Evolutionary conservation across 2,888 invertebrate genomes (phyloP).

Genomic region (Caenorhabditis angaria): DNA sequence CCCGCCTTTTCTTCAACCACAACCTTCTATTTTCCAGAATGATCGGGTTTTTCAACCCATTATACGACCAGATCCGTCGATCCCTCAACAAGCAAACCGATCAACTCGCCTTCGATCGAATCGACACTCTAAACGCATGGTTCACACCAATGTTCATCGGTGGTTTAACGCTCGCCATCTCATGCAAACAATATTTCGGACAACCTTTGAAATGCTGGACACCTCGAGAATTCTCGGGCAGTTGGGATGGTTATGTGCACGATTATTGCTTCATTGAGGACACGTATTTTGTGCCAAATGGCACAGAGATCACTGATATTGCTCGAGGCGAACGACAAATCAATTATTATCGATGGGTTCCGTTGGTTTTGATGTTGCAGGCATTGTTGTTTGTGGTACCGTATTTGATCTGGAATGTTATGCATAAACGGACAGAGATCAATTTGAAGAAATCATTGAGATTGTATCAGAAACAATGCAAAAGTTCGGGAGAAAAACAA

Average conservation of each 20-base stretch:
- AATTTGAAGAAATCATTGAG: conserved; percentile 26
- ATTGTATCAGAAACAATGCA: conserved; percentile 21
- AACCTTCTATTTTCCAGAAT: no score
- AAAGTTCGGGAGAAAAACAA: conserved; percentile 13
- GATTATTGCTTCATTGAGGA: conserved; percentile 43
- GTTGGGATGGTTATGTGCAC: conserved; percentile 43
- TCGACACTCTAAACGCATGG: conserved; percentile 38
- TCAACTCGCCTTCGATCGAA: conserved; percentile 36
- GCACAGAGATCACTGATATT: conserved; percentile 30
- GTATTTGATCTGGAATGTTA: conserved; percentile 31
- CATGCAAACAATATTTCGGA: conserved; percentile 40
- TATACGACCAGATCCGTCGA: conserved; percentile 28
- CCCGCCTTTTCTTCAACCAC: no score
- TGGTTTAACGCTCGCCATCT: conserved; percentile 32
- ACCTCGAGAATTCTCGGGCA: conserved; percentile 37
- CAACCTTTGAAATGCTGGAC: conserved; percentile 43
- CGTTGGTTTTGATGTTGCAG: conserved; percentile 20
- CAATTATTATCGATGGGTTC: conserved; percentile 44
- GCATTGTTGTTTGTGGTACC: conserved; percentile 36
- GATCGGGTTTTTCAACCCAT: conserved; percentile 39
- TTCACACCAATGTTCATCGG: conserved; percentile 33
- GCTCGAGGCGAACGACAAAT: conserved; percentile 35
- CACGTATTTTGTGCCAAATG: conserved; percentile 42
- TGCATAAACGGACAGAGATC: conserved; percentile 31
- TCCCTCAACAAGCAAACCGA: conserved; percentile 39